Evolutionary conservation across 1,140 invertebrate species (phyloP).

Genomic region (Heliconius eleuchia): DNA sequence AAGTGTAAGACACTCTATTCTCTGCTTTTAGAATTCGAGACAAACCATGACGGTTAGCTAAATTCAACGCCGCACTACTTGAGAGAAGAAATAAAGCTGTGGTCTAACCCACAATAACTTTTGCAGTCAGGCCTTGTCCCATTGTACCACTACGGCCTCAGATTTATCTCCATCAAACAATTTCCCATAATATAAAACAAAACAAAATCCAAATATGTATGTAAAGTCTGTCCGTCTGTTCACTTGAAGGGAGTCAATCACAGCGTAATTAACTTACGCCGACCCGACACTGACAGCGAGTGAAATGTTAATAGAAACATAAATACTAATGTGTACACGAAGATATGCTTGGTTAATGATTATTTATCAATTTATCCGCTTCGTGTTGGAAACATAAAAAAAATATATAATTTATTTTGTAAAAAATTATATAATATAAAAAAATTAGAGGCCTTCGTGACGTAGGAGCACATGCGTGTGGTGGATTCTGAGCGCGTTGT

Average conservation of each 20-base stretch:
- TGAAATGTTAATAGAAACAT: slow-evolving; percentile 12
- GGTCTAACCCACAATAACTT: no score
- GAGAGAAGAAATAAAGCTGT: no score
- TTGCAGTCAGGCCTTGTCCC: no score
- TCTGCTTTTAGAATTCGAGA: no score
- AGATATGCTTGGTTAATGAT: background rate
- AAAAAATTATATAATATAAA: no score
- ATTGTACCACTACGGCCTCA: no score
- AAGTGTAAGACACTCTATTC: no score
- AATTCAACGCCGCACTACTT: no score
- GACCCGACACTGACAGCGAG: slow-evolving; percentile 6
- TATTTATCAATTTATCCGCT: background rate
- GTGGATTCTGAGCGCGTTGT: background rate
- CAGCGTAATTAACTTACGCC: slow-evolving; percentile 13
- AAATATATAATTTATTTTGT: no score
- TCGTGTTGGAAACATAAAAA: no score
- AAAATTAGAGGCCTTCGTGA: background rate
- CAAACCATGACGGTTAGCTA: no score
- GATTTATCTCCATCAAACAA: background rate
- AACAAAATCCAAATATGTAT: slow-evolving; percentile 8
- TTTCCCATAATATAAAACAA: slow-evolving; percentile 1
- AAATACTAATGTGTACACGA: background rate
- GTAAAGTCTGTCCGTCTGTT: slow-evolving; percentile 2
- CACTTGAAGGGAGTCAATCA: slow-evolving; percentile 4
- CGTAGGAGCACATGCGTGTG: background rate